These are phyloP conservation scores for Tamandua tetradactyla DNA, from an alignment of 2,797 vertebrate genomes.

Conservation along the genomic window DNA sequence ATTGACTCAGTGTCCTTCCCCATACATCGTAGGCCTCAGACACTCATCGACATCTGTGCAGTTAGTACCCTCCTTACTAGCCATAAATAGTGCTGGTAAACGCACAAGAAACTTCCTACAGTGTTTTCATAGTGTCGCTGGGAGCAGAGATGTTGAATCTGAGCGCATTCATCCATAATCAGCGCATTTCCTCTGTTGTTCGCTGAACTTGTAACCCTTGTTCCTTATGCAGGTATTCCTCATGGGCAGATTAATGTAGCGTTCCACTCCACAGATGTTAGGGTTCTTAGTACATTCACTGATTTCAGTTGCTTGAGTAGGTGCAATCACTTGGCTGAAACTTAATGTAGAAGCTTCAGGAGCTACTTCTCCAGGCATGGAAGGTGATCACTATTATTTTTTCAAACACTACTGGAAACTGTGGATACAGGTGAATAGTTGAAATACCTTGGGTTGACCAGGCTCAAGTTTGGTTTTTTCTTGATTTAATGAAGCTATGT, in stretches of 20 bases:
- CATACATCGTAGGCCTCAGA: constrained; percentile 84
- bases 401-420: constrained; percentile 89
- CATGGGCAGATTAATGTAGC: constrained; percentile 93
- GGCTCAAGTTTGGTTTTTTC: constrained; percentile 88
- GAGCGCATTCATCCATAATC: constrained; percentile 93
- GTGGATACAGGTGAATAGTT: too few relatives aligned
- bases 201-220: constrained; percentile 89
- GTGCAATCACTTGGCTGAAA: constrained; percentile 95
- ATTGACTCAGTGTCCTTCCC: constrained; percentile 88
- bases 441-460: constrained; percentile 78
- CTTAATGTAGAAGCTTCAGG: constrained; percentile 91
- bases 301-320: constrained; percentile 94
- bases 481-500: constrained; percentile 89
- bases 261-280: constrained; percentile 93
- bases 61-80: constrained; percentile 88
- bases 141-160: constrained; percentile 87
- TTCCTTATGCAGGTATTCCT: constrained; percentile 94
- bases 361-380: constrained; percentile 92
- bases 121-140: constrained; percentile 93
- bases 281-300: constrained; percentile 95
- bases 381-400: constrained; percentile 94
- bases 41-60: constrained; percentile 92
- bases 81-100: constrained; percentile 90
- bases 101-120: constrained; percentile 91
- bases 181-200: constrained; percentile 89